These are phyloP conservation scores for Chrysina gloriosa DNA, from an alignment of 2,888 invertebrate species.

Conservation along the genomic window DNA sequence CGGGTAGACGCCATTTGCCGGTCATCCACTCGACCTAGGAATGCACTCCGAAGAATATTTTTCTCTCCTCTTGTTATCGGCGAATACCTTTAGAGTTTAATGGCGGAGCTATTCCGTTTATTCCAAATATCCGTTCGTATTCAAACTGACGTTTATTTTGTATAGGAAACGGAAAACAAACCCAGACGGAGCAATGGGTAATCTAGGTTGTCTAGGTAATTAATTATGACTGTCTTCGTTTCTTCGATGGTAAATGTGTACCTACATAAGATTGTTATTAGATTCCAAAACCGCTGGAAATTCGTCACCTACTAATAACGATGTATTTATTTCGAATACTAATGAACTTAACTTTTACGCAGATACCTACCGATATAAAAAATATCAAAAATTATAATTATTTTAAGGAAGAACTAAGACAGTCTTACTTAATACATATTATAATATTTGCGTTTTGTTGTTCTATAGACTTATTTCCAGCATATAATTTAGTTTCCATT, in stretches of 20 bases:
- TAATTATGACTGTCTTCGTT: background rate
- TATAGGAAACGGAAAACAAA: constrained; percentile 9
- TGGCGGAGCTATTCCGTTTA: constrained; percentile 18
- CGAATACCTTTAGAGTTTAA: constrained; percentile 38
- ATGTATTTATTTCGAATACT: no score
- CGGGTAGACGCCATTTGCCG: constrained; percentile 44
- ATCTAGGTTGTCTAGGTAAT: background rate
- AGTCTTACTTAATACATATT: no score
- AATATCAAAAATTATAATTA: no score
- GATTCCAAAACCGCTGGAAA: no score
- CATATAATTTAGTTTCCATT: no score
- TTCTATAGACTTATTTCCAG: no score
- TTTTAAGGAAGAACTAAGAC: no score
- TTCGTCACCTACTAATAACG: no score
- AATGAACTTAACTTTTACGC: no score
- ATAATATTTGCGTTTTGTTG: no score
- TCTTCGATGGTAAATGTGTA: background rate
- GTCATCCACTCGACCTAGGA: constrained; percentile 47
- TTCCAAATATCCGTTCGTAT: constrained; percentile 27
- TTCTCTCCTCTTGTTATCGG: constrained; percentile 27
- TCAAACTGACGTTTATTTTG: constrained; percentile 13
- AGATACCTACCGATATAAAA: no score
- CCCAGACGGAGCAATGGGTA: background rate
- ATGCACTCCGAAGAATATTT: constrained; percentile 37
- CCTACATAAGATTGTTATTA: no score